Evolutionary conservation across 2,888 invertebrate genomes (phyloP).

Genomic region (Ectropis crepuscularia): DNA sequence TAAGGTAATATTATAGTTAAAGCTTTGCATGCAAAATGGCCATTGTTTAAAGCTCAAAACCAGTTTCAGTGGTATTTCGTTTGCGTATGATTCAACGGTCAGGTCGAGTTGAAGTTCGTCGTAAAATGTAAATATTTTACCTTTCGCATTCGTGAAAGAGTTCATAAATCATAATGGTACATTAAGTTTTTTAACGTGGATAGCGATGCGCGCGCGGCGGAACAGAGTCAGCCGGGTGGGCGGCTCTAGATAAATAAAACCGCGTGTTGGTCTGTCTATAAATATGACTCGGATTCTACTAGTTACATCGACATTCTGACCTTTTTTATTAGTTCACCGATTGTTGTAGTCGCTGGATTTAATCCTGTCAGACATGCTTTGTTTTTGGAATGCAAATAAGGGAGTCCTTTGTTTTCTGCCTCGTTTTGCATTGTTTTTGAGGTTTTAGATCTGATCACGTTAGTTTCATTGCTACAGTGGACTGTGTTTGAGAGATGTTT

Average conservation of each 20-base stretch:
- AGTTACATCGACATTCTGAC: conserved; percentile 64
- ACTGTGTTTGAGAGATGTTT: no score
- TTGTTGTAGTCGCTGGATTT: background rate
- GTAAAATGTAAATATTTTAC: conserved; percentile 31
- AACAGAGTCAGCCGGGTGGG: conserved; percentile 51
- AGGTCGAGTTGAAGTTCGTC: conserved; percentile 26
- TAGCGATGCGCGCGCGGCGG: conserved; percentile 40
- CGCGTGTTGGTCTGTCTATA: conserved; percentile 76
- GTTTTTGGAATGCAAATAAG: background rate
- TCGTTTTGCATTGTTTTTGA: background rate
- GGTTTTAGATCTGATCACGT: no score
- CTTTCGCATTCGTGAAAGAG: conserved; percentile 30
- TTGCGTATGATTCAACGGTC: conserved; percentile 26
- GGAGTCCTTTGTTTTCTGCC: background rate
- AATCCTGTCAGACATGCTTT: background rate
- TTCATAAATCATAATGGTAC: conserved; percentile 50
- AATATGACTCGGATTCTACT: conserved; percentile 63
- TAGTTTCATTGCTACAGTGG: no score
- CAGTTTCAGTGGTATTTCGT: conserved; percentile 20
- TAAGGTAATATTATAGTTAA: conserved; percentile 3
- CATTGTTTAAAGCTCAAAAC: conserved; percentile 13
- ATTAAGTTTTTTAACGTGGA: conserved; percentile 50
- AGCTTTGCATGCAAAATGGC: conserved; percentile 8
- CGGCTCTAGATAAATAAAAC: conserved; percentile 67
- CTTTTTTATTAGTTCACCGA: conserved; percentile 63